Evolutionary conservation across 1,140 invertebrate species (phyloP).

Genomic region (Euura lappo): DNA sequence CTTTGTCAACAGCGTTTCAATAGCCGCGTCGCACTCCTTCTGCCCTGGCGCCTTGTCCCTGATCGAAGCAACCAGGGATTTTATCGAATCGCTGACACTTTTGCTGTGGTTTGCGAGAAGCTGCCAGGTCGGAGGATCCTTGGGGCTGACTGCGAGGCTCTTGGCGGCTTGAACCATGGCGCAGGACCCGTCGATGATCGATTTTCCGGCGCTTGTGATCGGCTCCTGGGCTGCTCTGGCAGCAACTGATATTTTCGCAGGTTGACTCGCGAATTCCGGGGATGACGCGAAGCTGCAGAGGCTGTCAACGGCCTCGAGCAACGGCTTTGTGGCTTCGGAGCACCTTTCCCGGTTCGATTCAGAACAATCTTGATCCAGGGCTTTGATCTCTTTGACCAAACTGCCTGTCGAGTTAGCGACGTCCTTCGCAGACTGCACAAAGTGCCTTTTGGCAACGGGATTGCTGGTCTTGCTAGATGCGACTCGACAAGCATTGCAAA

Average conservation of each 20-base stretch:
- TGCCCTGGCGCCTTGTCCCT: constrained; percentile 96
- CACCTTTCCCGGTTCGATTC: constrained; percentile 78
- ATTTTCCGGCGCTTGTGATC: constrained; percentile 82
- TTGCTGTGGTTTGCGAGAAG: constrained; percentile 91
- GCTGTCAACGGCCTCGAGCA: constrained; percentile 90
- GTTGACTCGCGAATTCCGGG: constrained; percentile 90
- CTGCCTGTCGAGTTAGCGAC: constrained; percentile 95
- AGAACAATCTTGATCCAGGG: constrained; percentile 84
- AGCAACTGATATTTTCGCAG: constrained; percentile 86
- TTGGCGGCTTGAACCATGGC: constrained; percentile 92
- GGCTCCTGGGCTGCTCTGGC: constrained; percentile 84
- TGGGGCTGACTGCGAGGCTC: constrained; percentile 85
- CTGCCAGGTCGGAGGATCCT: constrained; percentile 94
- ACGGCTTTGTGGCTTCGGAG: constrained; percentile 80
- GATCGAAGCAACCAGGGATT: constrained; percentile 89
- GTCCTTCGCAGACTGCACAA: constrained; percentile 97
- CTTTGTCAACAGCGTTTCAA: constrained; percentile 77
- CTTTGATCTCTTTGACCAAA: constrained; percentile 95
- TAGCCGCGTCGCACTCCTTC: constrained; percentile 87
- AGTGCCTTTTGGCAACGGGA: constrained; percentile 93
- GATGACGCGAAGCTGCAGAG: constrained; percentile 89
- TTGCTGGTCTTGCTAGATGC: constrained; percentile 93
- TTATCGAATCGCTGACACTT: constrained; percentile 95
- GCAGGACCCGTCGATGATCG: constrained; percentile 84
- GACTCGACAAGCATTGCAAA: constrained; percentile 93